A percentile compares a stretch with the other conserved stretches of the same genome.
Evolutionary conservation across 1,140 invertebrate genomes (phyloP).

Genomic region (Nasonia vitripennis): DNA sequence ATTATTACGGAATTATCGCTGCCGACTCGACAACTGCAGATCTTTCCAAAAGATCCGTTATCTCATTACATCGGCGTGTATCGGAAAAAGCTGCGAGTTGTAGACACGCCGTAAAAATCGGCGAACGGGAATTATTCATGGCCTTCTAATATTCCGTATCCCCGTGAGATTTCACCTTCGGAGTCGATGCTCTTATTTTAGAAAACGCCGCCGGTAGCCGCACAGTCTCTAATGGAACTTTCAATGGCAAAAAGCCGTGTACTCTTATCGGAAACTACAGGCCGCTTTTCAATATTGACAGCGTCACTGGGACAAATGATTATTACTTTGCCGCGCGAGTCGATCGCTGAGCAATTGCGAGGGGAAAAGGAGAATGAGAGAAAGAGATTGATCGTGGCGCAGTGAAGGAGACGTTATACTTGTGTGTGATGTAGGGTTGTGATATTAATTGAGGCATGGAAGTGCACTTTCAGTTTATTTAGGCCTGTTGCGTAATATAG

Average conservation of each 20-base stretch:
- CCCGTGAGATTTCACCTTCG: conserved; percentile 22
- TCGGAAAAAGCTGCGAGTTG: not conserved
- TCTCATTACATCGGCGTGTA: not conserved
- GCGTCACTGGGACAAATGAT: not conserved
- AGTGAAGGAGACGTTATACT: not conserved
- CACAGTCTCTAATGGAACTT: conserved; percentile 11
- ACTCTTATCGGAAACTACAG: not conserved
- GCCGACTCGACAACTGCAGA: not conserved
- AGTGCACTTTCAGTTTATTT: no score
- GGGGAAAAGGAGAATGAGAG: no score
- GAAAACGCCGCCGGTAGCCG: conserved; percentile 1
- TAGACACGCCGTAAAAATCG: not conserved
- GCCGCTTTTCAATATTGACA: not conserved
- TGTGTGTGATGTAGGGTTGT: no score
- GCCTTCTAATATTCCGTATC: not conserved
- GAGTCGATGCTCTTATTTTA: conserved; percentile 29
- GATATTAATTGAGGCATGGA: no score
- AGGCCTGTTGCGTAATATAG: no score
- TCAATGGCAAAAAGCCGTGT: conserved; percentile 19
- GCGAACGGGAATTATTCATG: conserved; percentile 1
- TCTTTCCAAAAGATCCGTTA: not conserved
- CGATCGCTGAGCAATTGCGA: not conserved
- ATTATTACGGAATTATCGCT: conserved; percentile 17
- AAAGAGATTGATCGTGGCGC: not conserved
- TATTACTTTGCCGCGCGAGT: not conserved